phyloP scores from a whole-genome alignment of 2,888 invertebrate genomes.

The Pomacea canaliculata region DNA sequence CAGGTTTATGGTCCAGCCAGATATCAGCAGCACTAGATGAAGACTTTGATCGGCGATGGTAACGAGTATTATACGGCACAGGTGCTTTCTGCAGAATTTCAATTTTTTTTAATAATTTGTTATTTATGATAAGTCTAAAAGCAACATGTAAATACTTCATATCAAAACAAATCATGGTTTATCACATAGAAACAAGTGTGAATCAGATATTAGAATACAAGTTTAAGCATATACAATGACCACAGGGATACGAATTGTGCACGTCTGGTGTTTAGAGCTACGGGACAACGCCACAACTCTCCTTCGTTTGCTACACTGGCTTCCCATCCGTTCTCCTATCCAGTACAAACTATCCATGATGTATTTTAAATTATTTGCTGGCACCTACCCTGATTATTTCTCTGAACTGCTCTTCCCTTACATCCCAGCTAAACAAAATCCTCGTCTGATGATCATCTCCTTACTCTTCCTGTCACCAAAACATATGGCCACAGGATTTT shows the following conservation, averaged over 20 bases:
- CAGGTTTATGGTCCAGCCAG: slow-evolving; percentile 92
- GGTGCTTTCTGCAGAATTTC: slow-evolving; percentile 13
- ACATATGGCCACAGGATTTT: no score
- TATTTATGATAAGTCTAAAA: background rate
- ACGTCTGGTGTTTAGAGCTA: background rate
- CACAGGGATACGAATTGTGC: background rate
- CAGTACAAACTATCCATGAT: no score
- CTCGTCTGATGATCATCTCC: no score
- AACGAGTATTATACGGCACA: slow-evolving; percentile 51
- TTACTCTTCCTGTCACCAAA: no score
- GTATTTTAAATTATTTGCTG: no score
- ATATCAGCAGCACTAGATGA: slow-evolving; percentile 79
- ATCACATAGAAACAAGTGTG: background rate
- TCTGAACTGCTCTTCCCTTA: no score
- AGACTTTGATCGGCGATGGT: slow-evolving; percentile 83
- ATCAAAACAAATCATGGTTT: background rate
- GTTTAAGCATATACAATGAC: background rate
- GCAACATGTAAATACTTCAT: background rate
- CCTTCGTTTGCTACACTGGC: no score
- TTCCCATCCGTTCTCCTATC: no score
- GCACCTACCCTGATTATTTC: no score
- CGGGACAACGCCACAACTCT: no score
- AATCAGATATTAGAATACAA: background rate
- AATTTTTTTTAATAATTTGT: background rate
- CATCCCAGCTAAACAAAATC: no score